Evolutionary conservation across 2,888 invertebrate genomes (phyloP).

Genomic region (Sipunculus nudus): DNA sequence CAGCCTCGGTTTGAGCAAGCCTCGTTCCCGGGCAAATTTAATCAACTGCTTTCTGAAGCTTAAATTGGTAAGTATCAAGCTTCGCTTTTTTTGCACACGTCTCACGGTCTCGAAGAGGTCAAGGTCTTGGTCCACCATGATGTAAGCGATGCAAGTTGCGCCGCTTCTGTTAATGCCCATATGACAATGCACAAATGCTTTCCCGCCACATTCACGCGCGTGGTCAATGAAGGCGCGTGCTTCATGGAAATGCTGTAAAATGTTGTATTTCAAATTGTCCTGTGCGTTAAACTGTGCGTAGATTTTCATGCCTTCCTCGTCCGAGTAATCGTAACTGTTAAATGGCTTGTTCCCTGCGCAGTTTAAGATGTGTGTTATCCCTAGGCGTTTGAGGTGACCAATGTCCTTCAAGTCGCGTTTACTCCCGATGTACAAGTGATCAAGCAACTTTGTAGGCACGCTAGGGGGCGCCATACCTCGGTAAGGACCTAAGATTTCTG

Average conservation of each 20-base stretch:
- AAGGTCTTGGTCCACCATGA: constrained; percentile 32
- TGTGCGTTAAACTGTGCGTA: constrained; percentile 40
- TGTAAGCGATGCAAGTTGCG: constrained; percentile 38
- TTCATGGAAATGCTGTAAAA: constrained; percentile 36
- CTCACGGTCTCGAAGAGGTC: constrained; percentile 30
- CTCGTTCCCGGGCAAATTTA: constrained; percentile 29
- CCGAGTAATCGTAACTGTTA: constrained; percentile 34
- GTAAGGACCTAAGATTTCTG: constrained; percentile 36
- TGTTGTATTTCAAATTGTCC: constrained; percentile 40
- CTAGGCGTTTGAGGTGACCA: constrained; percentile 24
- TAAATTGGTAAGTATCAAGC: constrained; percentile 32
- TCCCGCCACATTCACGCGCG: constrained; percentile 26
- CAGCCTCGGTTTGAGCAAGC: constrained; percentile 32
- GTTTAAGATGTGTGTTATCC: constrained; percentile 42
- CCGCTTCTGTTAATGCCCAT: constrained; percentile 43
- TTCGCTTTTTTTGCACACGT: constrained; percentile 30
- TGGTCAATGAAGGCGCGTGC: constrained; percentile 37
- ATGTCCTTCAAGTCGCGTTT: constrained; percentile 40
- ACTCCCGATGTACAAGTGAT: constrained; percentile 42
- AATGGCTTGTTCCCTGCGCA: constrained; percentile 34
- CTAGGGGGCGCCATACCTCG: constrained; percentile 37
- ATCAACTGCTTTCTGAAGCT: constrained; percentile 41
- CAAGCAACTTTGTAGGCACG: constrained; percentile 24
- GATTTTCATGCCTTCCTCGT: constrained; percentile 22
- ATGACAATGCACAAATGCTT: constrained; percentile 42